A percentile compares a stretch with the other conserved stretches of the same genome.
Conservation (phyloP, 2,888 invertebrate species). For the Epiperipatus broadwayi region DNA sequence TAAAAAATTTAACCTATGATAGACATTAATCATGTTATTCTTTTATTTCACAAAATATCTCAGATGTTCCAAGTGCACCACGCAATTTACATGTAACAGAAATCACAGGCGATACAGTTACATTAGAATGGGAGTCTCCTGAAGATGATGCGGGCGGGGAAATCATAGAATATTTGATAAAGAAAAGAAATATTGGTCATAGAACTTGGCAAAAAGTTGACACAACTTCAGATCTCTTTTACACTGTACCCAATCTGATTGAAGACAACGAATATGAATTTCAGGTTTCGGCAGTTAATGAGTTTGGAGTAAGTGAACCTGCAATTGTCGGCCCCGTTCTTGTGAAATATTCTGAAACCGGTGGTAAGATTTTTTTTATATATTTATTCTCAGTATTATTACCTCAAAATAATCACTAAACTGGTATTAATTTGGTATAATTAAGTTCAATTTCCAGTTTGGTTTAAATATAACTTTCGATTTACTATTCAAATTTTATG, state of each 20-base stretch:
- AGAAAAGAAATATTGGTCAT: background rate
- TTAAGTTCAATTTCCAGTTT: no score
- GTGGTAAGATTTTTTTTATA: no score
- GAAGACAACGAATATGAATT: constrained; percentile 32
- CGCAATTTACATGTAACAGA: constrained; percentile 11
- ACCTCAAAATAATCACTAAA: no score
- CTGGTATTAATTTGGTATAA: no score
- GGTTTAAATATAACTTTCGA: no score
- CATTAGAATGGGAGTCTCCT: constrained; percentile 1
- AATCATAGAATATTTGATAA: background rate
- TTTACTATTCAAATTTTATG: no score
- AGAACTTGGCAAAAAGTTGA: background rate
- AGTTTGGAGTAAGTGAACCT: constrained; percentile 30
- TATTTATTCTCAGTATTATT: no score
- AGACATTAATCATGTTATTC: background rate
- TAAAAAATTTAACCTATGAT: background rate
- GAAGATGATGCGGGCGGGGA: background rate
- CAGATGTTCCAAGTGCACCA: constrained; percentile 14
- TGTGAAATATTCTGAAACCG: no score
- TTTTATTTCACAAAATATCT: constrained; percentile 17
- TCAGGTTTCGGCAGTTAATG: constrained; percentile 32
- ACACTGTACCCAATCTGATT: constrained; percentile 22
- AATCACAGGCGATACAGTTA: background rate
- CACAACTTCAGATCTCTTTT: background rate
- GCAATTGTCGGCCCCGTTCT: constrained; percentile 24